Conservation (phyloP, 2,888 invertebrate species). For the Polyommatus icarus region DNA sequence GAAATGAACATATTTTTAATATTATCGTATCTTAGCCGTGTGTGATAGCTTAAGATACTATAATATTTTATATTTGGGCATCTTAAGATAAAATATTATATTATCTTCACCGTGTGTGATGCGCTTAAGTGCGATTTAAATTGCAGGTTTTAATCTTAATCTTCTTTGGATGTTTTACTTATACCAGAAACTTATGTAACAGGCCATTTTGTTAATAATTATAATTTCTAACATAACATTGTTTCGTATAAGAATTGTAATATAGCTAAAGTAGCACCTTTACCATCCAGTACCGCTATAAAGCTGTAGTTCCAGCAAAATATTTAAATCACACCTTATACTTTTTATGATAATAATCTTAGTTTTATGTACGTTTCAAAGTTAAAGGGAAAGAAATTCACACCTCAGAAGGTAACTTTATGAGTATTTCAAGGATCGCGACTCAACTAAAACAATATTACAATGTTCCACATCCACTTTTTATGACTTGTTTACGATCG, state of each 20-base stretch:
- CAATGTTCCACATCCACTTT: not conserved
- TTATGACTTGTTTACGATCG: not conserved
- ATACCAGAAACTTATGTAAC: not conserved
- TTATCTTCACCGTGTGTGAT: too few species aligned
- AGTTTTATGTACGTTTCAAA: not conserved
- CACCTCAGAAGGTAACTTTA: not conserved
- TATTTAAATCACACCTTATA: not conserved
- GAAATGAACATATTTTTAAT: too few species aligned
- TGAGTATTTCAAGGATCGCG: not conserved
- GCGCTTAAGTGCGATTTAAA: too few species aligned
- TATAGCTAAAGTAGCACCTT: too few species aligned
- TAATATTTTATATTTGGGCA: too few species aligned
- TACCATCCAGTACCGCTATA: too few species aligned
- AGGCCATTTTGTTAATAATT: not conserved
- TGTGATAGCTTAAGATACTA: too few species aligned
- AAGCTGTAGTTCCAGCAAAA: not conserved
- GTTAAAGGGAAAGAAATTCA: not conserved
- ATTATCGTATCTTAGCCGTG: too few species aligned
- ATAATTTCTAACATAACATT: too few species aligned
- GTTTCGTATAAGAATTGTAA: too few species aligned
- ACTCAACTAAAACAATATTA: slow-evolving; percentile 9
- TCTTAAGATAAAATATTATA: too few species aligned
- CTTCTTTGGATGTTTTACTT: not conserved
- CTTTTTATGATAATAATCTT: not conserved
- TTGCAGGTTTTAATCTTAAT: too few species aligned